phyloP scores from a whole-genome alignment of 2,888 invertebrate genomes.

The Mycalesis mineus region DNA sequence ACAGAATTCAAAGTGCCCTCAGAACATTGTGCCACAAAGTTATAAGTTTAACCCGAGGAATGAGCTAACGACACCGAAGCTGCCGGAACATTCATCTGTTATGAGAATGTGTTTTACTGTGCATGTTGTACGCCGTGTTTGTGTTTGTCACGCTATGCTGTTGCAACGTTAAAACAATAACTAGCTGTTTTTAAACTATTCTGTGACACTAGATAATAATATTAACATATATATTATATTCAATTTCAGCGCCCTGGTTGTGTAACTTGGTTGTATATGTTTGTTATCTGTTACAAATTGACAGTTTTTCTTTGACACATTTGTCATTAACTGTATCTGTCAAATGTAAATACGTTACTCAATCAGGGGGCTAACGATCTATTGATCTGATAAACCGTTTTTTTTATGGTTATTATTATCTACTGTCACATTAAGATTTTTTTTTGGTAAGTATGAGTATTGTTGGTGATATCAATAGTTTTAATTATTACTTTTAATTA shows the following conservation, averaged over 20 bases:
- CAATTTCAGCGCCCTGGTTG: too few relatives aligned
- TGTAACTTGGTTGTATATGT: too few relatives aligned
- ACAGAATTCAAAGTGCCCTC: slow-evolving; percentile 47
- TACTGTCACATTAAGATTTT: slow-evolving; percentile 20
- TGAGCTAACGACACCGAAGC: slow-evolving; percentile 69
- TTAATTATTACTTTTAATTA: not conserved
- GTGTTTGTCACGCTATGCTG: slow-evolving; percentile 60
- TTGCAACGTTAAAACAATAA: slow-evolving; percentile 32
- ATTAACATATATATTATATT: not conserved
- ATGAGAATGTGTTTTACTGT: slow-evolving; percentile 66
- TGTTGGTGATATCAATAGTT: not conserved
- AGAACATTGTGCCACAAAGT: slow-evolving; percentile 52
- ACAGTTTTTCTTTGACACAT: too few relatives aligned
- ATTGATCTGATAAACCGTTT: not conserved
- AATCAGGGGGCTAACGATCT: too few relatives aligned
- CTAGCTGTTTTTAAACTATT: slow-evolving; percentile 14
- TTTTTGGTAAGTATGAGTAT: slow-evolving; percentile 16
- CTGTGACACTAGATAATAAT: slow-evolving; percentile 16
- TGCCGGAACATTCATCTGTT: slow-evolving; percentile 51
- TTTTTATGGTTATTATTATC: not conserved
- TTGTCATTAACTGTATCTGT: not conserved
- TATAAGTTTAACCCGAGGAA: slow-evolving; percentile 64
- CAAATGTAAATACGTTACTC: not conserved
- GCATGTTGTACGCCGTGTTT: slow-evolving; percentile 68
- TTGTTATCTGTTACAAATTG: too few relatives aligned